Evolutionary conservation across 2,113 vertebrate genomes (phyloP), one percentile per base, ranked within the genome.

Genomic region (Anser brachyrhynchus): DNA sequence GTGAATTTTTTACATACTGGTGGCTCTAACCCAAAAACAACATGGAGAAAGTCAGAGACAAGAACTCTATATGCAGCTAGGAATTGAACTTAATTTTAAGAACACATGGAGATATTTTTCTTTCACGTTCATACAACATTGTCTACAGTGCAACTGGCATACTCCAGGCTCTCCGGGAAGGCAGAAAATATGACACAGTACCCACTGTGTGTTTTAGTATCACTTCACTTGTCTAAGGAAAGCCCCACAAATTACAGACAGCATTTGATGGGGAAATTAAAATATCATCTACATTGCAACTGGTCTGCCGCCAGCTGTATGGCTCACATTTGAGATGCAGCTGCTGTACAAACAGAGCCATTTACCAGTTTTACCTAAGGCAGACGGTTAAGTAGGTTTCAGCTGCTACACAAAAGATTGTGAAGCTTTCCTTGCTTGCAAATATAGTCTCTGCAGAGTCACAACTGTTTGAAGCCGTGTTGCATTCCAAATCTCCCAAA

Each of bases 361-460:
- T 95, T 94, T 94, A 89, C 93, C 93, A 95, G 87, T 84, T 95
- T 90, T 89, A 97, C 95, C 94, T 95, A 83, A 91, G 95, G 94
- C 91, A 96, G 77, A 78, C 39, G 0, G 88, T 80, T 92, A 92
- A 96, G 94, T 67, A 77, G 92, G 92, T 92, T 96, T 96, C 93
- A 96, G 92, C 90, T 92, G 90, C 93, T 73, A 95, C 90, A 94
- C 87, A 92, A 94, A 92, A 90, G 95, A 94, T 37, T 54, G 73
- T 9, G 66, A 93, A 67, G 65, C 91, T 96, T 79, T 90, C 57
- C 84, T 78, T 61, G 84, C 82, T 79, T 89, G 61, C 91, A 96
- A 92, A 88, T 83, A 82, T 2, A 84, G 84, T 70, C 79, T 96
- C 91, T 15, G 55, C 70, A 95, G 86, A 90, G 58, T 44, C 77